Percentiles rank a stretch among this genome's conserved stretches.
These are phyloP conservation scores for Myodes glareolus DNA, from an alignment of 2,113 vertebrate genomes.

Conservation along the genomic window DNA sequence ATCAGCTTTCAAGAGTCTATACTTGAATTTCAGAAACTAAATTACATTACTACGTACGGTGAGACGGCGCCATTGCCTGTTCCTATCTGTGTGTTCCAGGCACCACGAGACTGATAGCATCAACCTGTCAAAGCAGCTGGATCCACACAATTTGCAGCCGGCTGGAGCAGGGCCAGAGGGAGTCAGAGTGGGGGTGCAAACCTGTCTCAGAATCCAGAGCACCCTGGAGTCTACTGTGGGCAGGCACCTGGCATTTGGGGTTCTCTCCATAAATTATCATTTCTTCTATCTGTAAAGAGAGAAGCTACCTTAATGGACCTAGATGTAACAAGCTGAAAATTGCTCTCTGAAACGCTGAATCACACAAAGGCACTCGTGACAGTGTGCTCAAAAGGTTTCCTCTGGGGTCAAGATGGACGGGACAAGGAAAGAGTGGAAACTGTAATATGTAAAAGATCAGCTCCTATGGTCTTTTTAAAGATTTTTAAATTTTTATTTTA, in stretches of 20 bases:
- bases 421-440: neutral
- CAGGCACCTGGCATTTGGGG: neutral
- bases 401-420: constrained; percentile 24
- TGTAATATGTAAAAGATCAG: neutral
- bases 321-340: constrained; percentile 38
- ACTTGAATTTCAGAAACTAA: constrained; percentile 82
- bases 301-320: neutral
- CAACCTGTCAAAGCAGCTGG: constrained; percentile 44
- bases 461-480: constrained; percentile 19
- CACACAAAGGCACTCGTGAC: constrained; percentile 34
- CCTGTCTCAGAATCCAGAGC: constrained; percentile 58
- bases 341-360: constrained; percentile 24
- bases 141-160: constrained; percentile 72
- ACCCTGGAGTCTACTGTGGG: constrained; percentile 15
- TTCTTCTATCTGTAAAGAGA: constrained; percentile 38
- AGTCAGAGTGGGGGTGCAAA: constrained; percentile 8
- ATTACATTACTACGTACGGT: constrained; percentile 77
- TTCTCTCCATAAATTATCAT: neutral
- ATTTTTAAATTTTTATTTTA: neutral
- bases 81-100: constrained; percentile 72
- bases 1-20: constrained; percentile 77
- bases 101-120: constrained; percentile 74
- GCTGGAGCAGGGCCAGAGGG: constrained; percentile 55
- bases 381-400: neutral
- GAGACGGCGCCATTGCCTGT: constrained; percentile 71